Percentiles rank a stretch among this genome's conserved stretches.
phyloP scores from a whole-genome alignment of 1,140 invertebrate genomes.

The Seison nebaliae region DNA sequence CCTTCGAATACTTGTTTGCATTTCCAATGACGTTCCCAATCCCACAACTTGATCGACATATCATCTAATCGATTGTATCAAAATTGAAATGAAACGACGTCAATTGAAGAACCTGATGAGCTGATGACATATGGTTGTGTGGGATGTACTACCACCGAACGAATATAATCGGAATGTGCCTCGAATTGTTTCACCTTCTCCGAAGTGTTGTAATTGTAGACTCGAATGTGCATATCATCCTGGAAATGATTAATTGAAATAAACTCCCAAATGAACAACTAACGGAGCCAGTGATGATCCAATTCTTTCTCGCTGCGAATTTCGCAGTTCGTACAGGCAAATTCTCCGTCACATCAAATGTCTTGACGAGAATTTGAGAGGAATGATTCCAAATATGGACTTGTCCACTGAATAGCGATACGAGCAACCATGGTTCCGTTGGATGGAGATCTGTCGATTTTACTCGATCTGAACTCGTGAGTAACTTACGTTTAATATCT shows the following conservation, averaged over 20 bases:
- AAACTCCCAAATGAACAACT: constrained; percentile 31
- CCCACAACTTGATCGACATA: constrained; percentile 96
- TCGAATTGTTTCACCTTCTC: constrained; percentile 82
- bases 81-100: not conserved
- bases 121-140: constrained; percentile 84
- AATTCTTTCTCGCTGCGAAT: constrained; percentile 88
- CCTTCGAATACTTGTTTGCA: constrained; percentile 63
- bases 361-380: constrained; percentile 60
- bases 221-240: constrained; percentile 45
- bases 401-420: constrained; percentile 86
- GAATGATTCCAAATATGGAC: constrained; percentile 98
- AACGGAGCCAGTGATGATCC: constrained; percentile 88
- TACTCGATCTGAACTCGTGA: constrained; percentile 80
- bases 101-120: constrained; percentile 19
- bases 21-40: constrained; percentile 92
- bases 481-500: constrained; percentile 87
- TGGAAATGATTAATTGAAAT: constrained; percentile 15
- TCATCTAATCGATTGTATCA: constrained; percentile 45
- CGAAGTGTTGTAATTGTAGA: constrained; percentile 95
- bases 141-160: constrained; percentile 83
- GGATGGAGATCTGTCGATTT: constrained; percentile 93
- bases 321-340: constrained; percentile 72
- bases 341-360: constrained; percentile 67
- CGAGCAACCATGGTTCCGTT: constrained; percentile 85
- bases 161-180: constrained; percentile 88